Evolutionary conservation across 1,140 invertebrate species (phyloP).

Genomic region (Cataglyphis hispanica): DNA sequence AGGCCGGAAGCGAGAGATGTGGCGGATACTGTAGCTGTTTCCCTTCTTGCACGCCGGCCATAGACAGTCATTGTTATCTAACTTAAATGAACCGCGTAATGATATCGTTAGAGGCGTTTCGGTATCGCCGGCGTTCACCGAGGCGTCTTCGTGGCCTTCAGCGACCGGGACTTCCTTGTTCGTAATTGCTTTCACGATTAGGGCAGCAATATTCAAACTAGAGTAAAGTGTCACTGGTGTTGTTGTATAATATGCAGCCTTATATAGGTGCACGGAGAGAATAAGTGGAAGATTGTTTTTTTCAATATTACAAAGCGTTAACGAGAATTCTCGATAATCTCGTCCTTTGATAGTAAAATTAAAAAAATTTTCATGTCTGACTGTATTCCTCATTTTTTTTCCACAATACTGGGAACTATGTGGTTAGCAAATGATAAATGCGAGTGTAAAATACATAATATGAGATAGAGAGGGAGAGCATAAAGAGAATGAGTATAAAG

Average conservation of each 20-base stretch:
- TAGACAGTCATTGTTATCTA: slow-evolving; percentile 83
- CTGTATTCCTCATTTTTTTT: not conserved
- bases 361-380: not conserved
- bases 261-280: not conserved
- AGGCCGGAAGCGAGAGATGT: slow-evolving; percentile 84
- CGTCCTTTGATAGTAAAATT: not conserved
- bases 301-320: not conserved
- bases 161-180: not conserved
- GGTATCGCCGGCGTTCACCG: slow-evolving; percentile 69
- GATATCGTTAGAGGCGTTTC: slow-evolving; percentile 84
- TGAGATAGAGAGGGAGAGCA: not conserved
- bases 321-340: slow-evolving; percentile 18
- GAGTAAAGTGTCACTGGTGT: not conserved
- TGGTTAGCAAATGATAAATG: not conserved
- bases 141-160: slow-evolving; percentile 28
- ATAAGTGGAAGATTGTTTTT: not conserved
- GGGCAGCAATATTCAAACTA: slow-evolving; percentile 6
- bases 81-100: slow-evolving; percentile 86
- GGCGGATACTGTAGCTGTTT: slow-evolving; percentile 82
- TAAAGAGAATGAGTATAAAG: not conserved
- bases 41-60: slow-evolving; percentile 65
- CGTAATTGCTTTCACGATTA: slow-evolving; percentile 39
- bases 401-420: not conserved
- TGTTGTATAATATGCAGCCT: not conserved
- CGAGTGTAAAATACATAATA: slow-evolving; percentile 16